These are phyloP conservation scores for Eristalis pertinax DNA, from an alignment of 2,888 invertebrate species.

Conservation along the genomic window DNA sequence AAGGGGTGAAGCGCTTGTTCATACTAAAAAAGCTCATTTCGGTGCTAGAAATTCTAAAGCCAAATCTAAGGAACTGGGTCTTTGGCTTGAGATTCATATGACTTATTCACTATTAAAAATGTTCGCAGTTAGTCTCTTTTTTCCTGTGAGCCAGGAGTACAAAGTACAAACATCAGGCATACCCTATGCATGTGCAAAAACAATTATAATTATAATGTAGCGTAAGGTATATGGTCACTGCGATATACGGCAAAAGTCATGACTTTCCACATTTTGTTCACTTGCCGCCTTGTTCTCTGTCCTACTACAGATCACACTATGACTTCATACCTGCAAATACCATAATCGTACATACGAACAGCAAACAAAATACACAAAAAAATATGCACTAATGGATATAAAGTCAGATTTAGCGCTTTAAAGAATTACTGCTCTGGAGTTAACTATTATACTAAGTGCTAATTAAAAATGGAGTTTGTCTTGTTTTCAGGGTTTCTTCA, in stretches of 20 bases:
- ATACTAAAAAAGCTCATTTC: too few species aligned
- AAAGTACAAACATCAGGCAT: not conserved
- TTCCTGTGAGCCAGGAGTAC: not conserved
- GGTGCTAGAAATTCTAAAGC: too few species aligned
- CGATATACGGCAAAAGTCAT: slow-evolving; percentile 39
- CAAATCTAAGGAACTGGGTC: too few species aligned
- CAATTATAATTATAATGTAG: slow-evolving; percentile 10
- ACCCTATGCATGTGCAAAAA: slow-evolving; percentile 25
- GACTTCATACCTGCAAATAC: not conserved
- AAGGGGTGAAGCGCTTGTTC: too few species aligned
- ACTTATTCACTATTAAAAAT: too few species aligned
- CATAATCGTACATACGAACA: not conserved
- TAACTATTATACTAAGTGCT: slow-evolving; percentile 10
- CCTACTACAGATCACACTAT: slow-evolving; percentile 20
- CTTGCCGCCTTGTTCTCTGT: not conserved
- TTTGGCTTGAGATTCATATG: too few species aligned
- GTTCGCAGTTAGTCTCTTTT: not conserved
- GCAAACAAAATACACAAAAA: slow-evolving; percentile 25
- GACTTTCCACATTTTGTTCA: slow-evolving; percentile 27
- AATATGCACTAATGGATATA: slow-evolving; percentile 26
- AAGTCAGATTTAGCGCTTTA: slow-evolving; percentile 36
- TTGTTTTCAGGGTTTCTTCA: slow-evolving; percentile 40
- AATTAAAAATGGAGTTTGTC: slow-evolving; percentile 56
- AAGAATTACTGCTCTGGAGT: slow-evolving; percentile 13
- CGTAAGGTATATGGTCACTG: slow-evolving; percentile 3